Conservation (phyloP, 2,888 invertebrate species). For the Siphlonurus alternatus region DNA sequence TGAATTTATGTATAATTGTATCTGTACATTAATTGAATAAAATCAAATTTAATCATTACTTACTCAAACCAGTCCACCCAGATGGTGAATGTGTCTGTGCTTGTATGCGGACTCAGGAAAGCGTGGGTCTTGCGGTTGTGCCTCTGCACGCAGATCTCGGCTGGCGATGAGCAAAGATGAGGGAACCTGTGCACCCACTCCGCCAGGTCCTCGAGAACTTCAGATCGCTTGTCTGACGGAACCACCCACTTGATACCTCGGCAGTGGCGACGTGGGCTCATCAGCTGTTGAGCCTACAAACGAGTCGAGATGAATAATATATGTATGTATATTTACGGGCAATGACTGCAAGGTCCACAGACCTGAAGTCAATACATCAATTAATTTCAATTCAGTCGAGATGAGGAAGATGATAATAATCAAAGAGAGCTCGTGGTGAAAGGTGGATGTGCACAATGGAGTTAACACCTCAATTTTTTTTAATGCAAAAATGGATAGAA, state of each 20-base stretch:
- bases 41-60: background rate
- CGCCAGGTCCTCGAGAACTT: background rate
- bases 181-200: background rate
- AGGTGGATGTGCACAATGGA: no score
- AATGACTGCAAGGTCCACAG: no score
- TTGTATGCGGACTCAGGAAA: background rate
- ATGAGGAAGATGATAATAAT: no score
- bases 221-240: background rate
- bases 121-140: background rate
- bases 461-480: no score
- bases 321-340: no score
- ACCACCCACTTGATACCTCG: background rate
- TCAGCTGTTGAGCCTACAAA: background rate
- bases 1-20: no score
- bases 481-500: no score
- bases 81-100: background rate
- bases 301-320: no score
- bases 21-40: no score
- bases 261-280: background rate
- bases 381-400: no score
- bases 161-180: background rate
- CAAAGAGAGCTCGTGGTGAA: no score
- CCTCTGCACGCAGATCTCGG: background rate
- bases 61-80: background rate
- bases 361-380: no score